phyloP scores from a whole-genome alignment of 2,113 vertebrate species.

The Pterocles gutturalis region DNA sequence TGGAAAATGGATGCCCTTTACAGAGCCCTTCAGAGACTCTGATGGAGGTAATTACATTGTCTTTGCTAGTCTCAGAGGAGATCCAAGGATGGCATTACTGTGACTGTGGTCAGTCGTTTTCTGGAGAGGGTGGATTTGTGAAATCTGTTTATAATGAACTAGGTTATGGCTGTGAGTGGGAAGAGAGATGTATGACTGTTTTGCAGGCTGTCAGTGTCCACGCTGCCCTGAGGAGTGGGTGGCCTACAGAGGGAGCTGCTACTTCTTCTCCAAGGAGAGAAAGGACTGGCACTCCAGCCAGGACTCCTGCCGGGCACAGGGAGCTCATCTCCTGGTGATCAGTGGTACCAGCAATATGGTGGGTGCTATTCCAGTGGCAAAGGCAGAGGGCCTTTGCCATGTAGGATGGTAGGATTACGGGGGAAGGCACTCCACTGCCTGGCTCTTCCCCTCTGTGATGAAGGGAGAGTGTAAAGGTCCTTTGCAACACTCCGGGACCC shows the following conservation, averaged over 20 bases:
- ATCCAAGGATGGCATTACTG: not conserved
- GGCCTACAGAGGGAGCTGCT: constrained; percentile 8
- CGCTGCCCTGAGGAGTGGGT: constrained; percentile 50
- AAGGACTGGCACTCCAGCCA: constrained; percentile 38
- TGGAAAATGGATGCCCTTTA: not conserved
- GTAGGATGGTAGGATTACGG: not conserved
- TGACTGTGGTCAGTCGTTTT: not conserved
- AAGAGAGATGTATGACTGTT: not conserved
- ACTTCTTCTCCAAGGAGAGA: constrained; percentile 31
- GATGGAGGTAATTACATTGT: not conserved
- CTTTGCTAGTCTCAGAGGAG: not conserved
- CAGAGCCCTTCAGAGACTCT: not conserved
- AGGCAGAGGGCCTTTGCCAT: not conserved
- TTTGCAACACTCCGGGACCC: not conserved
- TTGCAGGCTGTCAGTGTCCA: not conserved
- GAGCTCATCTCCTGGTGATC: constrained; percentile 11
- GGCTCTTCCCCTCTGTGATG: not conserved
- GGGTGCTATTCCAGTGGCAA: not conserved
- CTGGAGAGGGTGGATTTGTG: not conserved
- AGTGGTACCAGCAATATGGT: not conserved
- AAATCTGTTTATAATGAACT: not conserved
- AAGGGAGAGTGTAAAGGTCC: not conserved
- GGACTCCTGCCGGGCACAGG: not conserved
- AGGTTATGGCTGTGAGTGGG: not conserved
- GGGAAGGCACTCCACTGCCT: not conserved